These are phyloP conservation scores for Aspidoscelis tigris DNA, from an alignment of 2,113 vertebrate genomes.

Conservation along the genomic window DNA sequence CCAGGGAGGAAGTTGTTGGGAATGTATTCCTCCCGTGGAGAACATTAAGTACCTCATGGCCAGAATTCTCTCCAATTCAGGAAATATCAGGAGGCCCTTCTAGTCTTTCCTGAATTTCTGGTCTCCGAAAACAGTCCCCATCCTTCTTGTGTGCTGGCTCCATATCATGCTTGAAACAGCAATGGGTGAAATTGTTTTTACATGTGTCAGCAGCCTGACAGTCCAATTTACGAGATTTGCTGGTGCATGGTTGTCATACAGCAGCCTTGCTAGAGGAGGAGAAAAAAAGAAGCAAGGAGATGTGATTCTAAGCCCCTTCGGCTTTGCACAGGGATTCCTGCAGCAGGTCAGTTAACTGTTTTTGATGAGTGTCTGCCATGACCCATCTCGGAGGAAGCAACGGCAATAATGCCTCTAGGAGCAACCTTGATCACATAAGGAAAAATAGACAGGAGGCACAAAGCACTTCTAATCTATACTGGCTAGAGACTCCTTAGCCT, in stretches of 20 bases:
- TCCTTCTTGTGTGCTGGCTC: background rate
- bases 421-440: background rate
- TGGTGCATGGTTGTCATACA: background rate
- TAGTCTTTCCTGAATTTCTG: background rate
- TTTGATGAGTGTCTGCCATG: background rate
- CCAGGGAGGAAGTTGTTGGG: background rate
- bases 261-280: background rate
- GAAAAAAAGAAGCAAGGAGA: background rate
- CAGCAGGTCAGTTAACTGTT: background rate
- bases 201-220: conserved; percentile 30
- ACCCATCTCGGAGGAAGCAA: background rate
- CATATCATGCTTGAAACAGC: conserved; percentile 15
- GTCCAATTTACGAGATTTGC: conserved; percentile 11
- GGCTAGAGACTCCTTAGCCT: too few species aligned
- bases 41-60: background rate
- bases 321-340: background rate
- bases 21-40: background rate
- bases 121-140: background rate
- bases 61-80: background rate
- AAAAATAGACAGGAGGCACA: background rate
- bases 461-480: background rate
- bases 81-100: background rate
- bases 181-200: background rate
- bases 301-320: background rate
- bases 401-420: background rate